Evolutionary conservation across 1,140 invertebrate species (phyloP), one percentile per base, ranked within the genome.

Genomic region (Anastatus disparis): DNA sequence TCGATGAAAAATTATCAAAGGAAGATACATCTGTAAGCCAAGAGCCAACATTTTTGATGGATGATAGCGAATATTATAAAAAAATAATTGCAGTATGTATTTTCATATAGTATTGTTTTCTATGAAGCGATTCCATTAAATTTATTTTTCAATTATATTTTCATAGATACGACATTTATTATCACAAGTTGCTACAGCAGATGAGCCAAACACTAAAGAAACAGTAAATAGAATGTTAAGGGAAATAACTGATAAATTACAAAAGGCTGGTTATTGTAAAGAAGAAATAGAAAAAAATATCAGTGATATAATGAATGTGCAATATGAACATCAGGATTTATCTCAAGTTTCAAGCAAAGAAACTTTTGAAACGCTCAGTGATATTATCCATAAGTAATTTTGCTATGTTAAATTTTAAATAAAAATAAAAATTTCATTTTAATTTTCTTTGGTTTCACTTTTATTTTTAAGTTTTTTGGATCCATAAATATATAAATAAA

Each of bases 221-320:
- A 62, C 67, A 9, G 44, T 69, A 4, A 38, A 69, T 24, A 15
- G 53, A 42, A 62, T 69, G 67, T 31, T 69, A 29, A 38, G 6
- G 27, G 67, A 69, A 53, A 29, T 69, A 6, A 42, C 24, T 8
- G 44, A 52, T 4, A 48, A 68, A 6, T 38, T 68, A 53, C 13
- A 50, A 48, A 6, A 20, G 6, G 20, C 27, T 15, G 53, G 53
- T 9, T 24, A n/a, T 2, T 46, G 35, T 2, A 13, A 44, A 35
- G 40, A 56, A 10, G 53, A 76, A 35, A 52, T 76, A 0, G 76
- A 82, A 58, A 40, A 50, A 53, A 26, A 50, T 58, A 31, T 64
- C 6, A 27, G 9, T 48, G 52, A 71, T 3, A 71, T 44, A 2
- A 53, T 52, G 15, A 7, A 26, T 26, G n/a, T 27, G 15, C 3